These are phyloP conservation scores for Rutilus rutilus DNA, from an alignment of 2,113 vertebrate genomes.

Conservation along the genomic window DNA sequence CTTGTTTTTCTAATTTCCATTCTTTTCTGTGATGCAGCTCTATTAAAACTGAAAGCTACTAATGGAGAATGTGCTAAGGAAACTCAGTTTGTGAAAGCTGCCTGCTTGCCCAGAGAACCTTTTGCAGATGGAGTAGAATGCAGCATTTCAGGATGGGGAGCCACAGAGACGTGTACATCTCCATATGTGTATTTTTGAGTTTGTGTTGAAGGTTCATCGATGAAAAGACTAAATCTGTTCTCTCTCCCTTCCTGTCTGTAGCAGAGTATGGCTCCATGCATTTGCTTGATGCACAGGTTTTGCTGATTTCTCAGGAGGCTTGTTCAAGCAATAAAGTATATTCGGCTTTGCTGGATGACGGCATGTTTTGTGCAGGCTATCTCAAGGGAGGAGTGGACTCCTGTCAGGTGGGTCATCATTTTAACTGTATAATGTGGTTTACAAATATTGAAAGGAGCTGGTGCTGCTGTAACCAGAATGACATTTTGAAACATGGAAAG, in stretches of 20 bases:
- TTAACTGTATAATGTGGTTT: not conserved
- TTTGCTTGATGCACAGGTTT: constrained; percentile 86
- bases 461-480: not conserved
- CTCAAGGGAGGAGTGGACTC: constrained; percentile 83
- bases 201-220: not conserved
- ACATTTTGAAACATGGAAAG: not conserved
- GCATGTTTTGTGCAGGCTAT: constrained; percentile 91
- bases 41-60: constrained; percentile 82
- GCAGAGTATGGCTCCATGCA: constrained; percentile 68
- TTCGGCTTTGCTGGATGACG: constrained; percentile 70
- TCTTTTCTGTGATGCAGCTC: constrained; percentile 66
- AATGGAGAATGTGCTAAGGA: constrained; percentile 86
- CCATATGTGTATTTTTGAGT: not conserved
- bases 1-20: not conserved
- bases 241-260: constrained; percentile 46
- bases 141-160: constrained; percentile 91
- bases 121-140: constrained; percentile 83
- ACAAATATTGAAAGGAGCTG: not conserved
- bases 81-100: constrained; percentile 85
- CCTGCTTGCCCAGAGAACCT: constrained; percentile 77
- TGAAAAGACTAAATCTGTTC: not conserved
- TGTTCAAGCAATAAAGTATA: constrained; percentile 79
- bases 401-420: constrained; percentile 83
- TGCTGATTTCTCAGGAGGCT: constrained; percentile 79
- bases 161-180: constrained; percentile 80